Conservation (phyloP, 2,888 invertebrate genomes). For the Prosopocoilus inquinatus region DNA sequence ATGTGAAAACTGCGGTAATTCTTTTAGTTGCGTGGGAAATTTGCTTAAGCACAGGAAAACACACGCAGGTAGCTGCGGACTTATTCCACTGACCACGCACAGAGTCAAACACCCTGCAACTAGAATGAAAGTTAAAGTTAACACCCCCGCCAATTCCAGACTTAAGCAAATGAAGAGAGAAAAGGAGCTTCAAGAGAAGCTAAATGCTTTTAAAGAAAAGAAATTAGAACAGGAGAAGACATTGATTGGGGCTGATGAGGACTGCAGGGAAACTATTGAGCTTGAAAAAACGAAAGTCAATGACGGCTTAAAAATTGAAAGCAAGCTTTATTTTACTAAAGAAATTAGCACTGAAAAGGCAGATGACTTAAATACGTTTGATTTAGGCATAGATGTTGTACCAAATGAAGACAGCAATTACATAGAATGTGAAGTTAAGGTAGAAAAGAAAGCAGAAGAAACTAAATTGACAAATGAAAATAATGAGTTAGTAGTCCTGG, state of each 20-base stretch:
- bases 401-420: neutral
- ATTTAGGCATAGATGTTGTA: neutral
- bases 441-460: neutral
- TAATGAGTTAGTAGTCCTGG: neutral
- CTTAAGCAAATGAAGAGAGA: conserved; percentile 31
- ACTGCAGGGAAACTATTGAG: too few relatives aligned
- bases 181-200: conserved; percentile 2
- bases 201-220: neutral
- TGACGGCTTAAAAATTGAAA: neutral
- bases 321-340: neutral
- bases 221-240: neutral
- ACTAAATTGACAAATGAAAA: neutral
- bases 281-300: too few relatives aligned
- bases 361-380: neutral
- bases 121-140: conserved; percentile 40
- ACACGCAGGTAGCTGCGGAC: conserved; percentile 50
- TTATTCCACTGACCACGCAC: conserved; percentile 39
- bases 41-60: conserved; percentile 52
- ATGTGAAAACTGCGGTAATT: conserved; percentile 51
- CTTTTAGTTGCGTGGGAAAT: conserved; percentile 54
- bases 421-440: conserved; percentile 1
- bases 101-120: conserved; percentile 40
- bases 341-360: too few relatives aligned
- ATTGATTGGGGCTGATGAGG: neutral
- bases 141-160: conserved; percentile 38